Conservation (phyloP, 2,888 invertebrate genomes). For the Ceriagrion tenellum region DNA sequence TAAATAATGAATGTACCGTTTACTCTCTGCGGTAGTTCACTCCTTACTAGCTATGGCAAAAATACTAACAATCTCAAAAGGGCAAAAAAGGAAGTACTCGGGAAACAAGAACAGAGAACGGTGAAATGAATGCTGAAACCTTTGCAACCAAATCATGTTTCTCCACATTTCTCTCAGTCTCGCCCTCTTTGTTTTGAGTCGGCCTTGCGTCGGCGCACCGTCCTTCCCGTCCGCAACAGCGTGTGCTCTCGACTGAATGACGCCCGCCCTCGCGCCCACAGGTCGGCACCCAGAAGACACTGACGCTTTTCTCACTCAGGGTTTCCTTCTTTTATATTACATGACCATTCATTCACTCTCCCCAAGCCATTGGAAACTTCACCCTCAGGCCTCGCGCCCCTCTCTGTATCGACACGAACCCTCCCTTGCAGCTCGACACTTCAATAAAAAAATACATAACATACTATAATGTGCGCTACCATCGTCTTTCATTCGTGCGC, state of each 20-base stretch:
- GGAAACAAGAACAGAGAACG: no score
- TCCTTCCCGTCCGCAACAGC: neutral
- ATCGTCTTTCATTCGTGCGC: neutral
- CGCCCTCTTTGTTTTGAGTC: no score
- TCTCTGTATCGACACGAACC: neutral
- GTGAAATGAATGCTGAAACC: no score
- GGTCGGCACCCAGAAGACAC: no score
- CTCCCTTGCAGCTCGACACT: neutral
- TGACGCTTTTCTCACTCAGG: no score
- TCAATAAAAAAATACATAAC: neutral
- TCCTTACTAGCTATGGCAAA: no score
- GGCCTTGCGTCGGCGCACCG: neutral
- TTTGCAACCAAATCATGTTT: no score
- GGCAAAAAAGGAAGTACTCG: no score
- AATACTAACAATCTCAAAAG: no score
- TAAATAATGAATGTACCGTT: no score
- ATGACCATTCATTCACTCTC: neutral
- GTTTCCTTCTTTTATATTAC: neutral
- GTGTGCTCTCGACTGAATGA: neutral
- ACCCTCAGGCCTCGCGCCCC: neutral
- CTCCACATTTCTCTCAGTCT: no score
- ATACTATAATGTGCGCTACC: neutral
- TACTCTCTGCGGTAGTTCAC: no score
- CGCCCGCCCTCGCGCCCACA: neutral
- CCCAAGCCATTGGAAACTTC: neutral